Conservation (phyloP, 2,888 invertebrate genomes). For the Limenitis camilla region DNA sequence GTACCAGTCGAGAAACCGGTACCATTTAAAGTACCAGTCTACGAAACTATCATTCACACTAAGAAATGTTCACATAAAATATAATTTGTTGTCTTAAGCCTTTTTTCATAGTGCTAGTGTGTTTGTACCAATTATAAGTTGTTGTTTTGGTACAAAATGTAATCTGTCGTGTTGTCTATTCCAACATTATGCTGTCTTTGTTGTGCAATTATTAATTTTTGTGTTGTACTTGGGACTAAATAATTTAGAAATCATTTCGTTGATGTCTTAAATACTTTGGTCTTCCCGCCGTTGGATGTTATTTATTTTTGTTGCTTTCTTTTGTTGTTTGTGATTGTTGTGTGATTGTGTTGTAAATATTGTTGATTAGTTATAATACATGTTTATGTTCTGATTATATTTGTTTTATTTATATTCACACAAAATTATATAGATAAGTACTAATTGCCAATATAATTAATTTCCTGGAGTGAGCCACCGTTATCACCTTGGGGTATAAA, state of each 20-base stretch:
- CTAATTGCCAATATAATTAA: no score
- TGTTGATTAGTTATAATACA: slow-evolving; percentile 38
- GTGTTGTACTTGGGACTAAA: no score
- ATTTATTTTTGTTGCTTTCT: slow-evolving; percentile 4
- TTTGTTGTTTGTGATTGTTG: slow-evolving; percentile 11
- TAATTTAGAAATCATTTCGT: neutral
- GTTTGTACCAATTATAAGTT: no score
- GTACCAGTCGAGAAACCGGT: slow-evolving; percentile 81
- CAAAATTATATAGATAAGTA: neutral
- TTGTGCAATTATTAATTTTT: no score
- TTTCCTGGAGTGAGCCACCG: no score
- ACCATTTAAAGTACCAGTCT: slow-evolving; percentile 81
- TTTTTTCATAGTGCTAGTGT: no score
- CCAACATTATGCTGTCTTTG: no score
- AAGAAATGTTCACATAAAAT: slow-evolving; percentile 73
- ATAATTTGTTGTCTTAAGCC: neutral
- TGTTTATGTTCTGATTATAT: neutral
- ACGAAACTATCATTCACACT: slow-evolving; percentile 82
- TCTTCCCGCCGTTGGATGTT: slow-evolving; percentile 2
- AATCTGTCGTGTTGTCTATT: neutral
- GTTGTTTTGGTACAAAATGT: neutral
- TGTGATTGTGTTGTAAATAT: slow-evolving; percentile 35
- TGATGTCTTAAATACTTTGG: neutral
- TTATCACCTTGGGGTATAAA: no score
- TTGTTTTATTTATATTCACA: neutral